Evolutionary conservation across 2,888 invertebrate species (phyloP).

Genomic region (Galerucella pusilla): DNA sequence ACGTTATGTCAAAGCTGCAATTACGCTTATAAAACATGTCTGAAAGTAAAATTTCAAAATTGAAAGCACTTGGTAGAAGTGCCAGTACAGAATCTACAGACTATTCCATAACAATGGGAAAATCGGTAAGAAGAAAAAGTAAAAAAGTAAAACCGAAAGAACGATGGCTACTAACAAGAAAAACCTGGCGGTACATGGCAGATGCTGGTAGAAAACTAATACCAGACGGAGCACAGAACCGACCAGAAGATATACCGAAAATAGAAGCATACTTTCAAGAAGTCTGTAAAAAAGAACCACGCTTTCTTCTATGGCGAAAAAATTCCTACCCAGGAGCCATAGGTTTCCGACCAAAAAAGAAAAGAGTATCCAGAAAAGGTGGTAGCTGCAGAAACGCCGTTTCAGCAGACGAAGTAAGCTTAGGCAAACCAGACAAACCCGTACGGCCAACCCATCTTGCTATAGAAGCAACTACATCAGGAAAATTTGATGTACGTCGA

Average conservation of each 20-base stretch:
- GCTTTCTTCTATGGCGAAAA: constrained; percentile 85
- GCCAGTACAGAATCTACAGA: constrained; percentile 66
- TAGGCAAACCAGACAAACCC: constrained; percentile 63
- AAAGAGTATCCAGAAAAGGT: constrained; percentile 69
- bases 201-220: constrained; percentile 87
- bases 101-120: constrained; percentile 67
- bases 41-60: constrained; percentile 50
- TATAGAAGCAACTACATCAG: constrained; percentile 63
- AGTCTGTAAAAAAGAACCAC: constrained; percentile 80
- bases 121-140: constrained; percentile 68
- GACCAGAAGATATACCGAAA: constrained; percentile 80
- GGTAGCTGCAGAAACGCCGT: constrained; percentile 76
- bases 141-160: constrained; percentile 71
- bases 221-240: constrained; percentile 82
- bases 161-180: constrained; percentile 87
- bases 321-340: constrained; percentile 83
- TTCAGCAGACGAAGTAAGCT: constrained; percentile 74
- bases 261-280: constrained; percentile 88
- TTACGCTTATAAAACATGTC: constrained; percentile 52
- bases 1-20: constrained; percentile 32
- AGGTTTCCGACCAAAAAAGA: constrained; percentile 68
- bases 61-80: constrained; percentile 60
- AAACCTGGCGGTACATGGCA: constrained; percentile 94
- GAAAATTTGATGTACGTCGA: constrained; percentile 76
- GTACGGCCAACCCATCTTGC: constrained; percentile 62